A percentile compares a stretch with the other conserved stretches of the same genome.
Conservation (phyloP, 2,888 invertebrate genomes). For the Zygaena filipendulae region DNA sequence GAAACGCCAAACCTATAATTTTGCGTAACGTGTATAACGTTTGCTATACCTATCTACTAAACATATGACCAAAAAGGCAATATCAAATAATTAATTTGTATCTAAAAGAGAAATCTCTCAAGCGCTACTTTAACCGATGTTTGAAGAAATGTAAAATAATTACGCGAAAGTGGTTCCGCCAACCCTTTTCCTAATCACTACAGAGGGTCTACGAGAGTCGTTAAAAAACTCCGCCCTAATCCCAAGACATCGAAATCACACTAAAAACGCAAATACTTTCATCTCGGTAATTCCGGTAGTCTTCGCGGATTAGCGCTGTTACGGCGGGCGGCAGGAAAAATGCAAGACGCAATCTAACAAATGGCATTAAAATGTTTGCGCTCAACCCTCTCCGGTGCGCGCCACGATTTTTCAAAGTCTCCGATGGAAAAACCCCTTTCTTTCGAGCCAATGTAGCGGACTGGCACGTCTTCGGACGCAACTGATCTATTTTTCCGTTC, state of each 20-base stretch:
- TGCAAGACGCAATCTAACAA: slow-evolving; percentile 68
- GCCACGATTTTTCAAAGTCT: slow-evolving; percentile 66
- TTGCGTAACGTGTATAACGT: too few relatives aligned
- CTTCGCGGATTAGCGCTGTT: slow-evolving; percentile 64
- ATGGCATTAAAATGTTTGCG: slow-evolving; percentile 69
- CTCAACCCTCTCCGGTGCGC: slow-evolving; percentile 56
- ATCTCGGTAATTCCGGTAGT: slow-evolving; percentile 53
- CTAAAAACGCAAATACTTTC: slow-evolving; percentile 63
- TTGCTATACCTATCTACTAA: too few relatives aligned
- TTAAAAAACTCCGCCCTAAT: slow-evolving; percentile 58
- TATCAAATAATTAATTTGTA: too few relatives aligned
- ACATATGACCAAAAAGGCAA: too few relatives aligned
- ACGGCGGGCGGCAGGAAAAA: slow-evolving; percentile 50
- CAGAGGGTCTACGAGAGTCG: slow-evolving; percentile 38
- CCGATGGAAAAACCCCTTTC: slow-evolving; percentile 55
- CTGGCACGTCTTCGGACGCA: slow-evolving; percentile 59
- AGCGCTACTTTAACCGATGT: too few relatives aligned
- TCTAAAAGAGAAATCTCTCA: too few relatives aligned
- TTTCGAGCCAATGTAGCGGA: slow-evolving; percentile 59
- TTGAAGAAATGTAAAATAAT: slow-evolving; percentile 57
- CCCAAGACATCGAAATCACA: slow-evolving; percentile 54
- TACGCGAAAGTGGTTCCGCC: slow-evolving; percentile 47
- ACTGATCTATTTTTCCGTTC: slow-evolving; percentile 24
- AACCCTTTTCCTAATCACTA: slow-evolving; percentile 56
- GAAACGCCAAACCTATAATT: too few relatives aligned